Evolutionary conservation across 2,888 invertebrate species (phyloP).

Genomic region (Aspidapion aeneum): DNA sequence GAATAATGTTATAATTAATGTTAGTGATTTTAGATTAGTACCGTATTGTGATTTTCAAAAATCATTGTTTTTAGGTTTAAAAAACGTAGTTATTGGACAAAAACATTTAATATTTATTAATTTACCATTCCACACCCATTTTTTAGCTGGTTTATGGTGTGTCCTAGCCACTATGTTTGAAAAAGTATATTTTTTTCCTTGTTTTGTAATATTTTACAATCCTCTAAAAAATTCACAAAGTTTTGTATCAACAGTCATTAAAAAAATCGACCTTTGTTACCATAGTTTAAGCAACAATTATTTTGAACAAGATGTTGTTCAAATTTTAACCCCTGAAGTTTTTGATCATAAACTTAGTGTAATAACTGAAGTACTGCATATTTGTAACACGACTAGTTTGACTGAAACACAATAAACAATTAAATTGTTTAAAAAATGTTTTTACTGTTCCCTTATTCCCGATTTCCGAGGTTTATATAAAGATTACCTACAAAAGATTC

Average conservation of each 20-base stretch:
- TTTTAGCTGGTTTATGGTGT: conserved; percentile 40
- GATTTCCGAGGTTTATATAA: conserved; percentile 78
- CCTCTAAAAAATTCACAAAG: conserved; percentile 6
- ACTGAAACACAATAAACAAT: not conserved
- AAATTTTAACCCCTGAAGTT: conserved; percentile 27
- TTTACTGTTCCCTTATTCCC: not conserved
- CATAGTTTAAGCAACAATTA: not conserved
- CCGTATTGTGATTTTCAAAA: conserved; percentile 34
- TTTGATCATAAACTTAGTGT: conserved; percentile 26
- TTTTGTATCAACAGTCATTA: not conserved
- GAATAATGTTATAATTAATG: conserved; percentile 29
- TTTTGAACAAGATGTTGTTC: conserved; percentile 27
- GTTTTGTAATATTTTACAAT: conserved; percentile 27
- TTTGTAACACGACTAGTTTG: conserved; percentile 6
- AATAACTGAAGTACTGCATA: conserved; percentile 13
- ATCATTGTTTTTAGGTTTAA: conserved; percentile 29
- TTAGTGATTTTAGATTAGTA: conserved; percentile 29
- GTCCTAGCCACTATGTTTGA: conserved; percentile 35
- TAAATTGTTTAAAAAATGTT: not conserved
- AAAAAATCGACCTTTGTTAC: not conserved
- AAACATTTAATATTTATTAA: conserved; percentile 38
- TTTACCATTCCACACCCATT: conserved; percentile 41
- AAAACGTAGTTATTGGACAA: conserved; percentile 18
- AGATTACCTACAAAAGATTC: conserved; percentile 52
- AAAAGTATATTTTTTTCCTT: conserved; percentile 31